Evolutionary conservation across 2,888 invertebrate genomes (phyloP), one percentile per base, ranked within the genome.

Genomic region (Ophonus ardosiacus): DNA sequence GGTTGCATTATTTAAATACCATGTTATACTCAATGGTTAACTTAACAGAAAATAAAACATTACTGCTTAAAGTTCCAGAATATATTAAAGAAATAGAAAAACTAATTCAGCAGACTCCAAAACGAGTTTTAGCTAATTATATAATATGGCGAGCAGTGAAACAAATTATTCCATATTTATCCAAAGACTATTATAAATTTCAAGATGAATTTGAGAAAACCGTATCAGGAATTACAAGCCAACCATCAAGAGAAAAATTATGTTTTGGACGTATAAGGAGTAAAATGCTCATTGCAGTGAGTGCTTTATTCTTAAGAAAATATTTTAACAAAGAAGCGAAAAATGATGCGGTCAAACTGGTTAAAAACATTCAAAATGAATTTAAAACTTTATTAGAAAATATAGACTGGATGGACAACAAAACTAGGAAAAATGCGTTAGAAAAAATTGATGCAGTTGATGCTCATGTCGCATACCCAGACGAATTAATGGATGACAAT

Each of bases 221-320:
- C 38, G 10, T 40, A 71, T 15, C 17, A 15, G 51, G 51, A 21
- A 17, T 15, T 17, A 56, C 51, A 10, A 4, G 8, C 17, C 51
- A 24, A 78, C 51, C 8, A 21, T 3, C 56, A n/a, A 78, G 78
- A 78, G 43, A 51, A 8, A 57, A 56, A 57, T 10, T 18, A 7
- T 78, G 78, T 21, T 0, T 18, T 40, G 7, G 7, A 7, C 17
- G 10, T 84, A 10, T 76, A 83, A 81, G 90, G 94, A 8, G 0
- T 18, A n/a, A 94, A 88, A 92, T 95, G 90, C 92, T 93, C 21
- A 93, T 95, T 80, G 94, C 95, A 10, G 94, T 95, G 21, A 96
- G 96, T 43, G 95, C 97, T 1, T 92, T 97, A 10, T 97, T 97
- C 90, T 96, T 97, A 4, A 93, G 95, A 90, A n/a, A n/a, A n/a